Base-by-base conservation (phyloP, 2,888 invertebrate species). In the Oxystoma pomonae region DNA sequence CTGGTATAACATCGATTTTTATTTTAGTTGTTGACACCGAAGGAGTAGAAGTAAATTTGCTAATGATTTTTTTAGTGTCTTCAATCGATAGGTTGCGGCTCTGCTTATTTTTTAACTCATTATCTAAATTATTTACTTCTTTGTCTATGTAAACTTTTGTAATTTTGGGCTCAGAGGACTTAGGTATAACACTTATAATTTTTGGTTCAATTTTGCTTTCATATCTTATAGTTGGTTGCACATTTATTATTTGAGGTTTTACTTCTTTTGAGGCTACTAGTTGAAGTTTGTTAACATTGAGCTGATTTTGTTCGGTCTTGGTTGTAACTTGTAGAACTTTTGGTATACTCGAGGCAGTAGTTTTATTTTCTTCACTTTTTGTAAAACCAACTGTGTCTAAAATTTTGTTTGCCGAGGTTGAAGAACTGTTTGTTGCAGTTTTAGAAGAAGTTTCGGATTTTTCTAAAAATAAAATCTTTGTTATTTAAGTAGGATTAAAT, bases 151-250 rank as follows among this genome's bases (percentile, higher is more conserved):
- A n/a, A n/a, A n/a, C n/a, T n/a, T n/a, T n/a, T n/a, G n/a, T n/a
- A n/a, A n/a, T 56, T 17, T 58, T 20, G 18, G 55, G 19, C 56
- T 74, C 73, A 3, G 68, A 58, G 1, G 68, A 53, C 69, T 76
- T 76, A 21, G 75, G 75, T 51, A 76, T 75, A 7, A 75, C 75
- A 19, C 74, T 69, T 2, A 76, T 72, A 12, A 76, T 72, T 69
- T 75, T 75, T 7, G 76, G 76, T 9, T 67, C 64, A 20, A 35
- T 12, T 35, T 35, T 35, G 3, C 3, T 35, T 3, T 35, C 12
- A n/a, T n/a, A n/a, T 35, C 35, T 12, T 35, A 35, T 35, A 35
- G 35, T 35, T 3, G 35, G 35, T 12, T 7, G 5, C 35, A 35
- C 35, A 35, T 35, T 35, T 7, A 35, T 12, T 35, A 35, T 35